Conservation (phyloP, 2,888 invertebrate genomes). For the Minunthozetes semirufus region DNA sequence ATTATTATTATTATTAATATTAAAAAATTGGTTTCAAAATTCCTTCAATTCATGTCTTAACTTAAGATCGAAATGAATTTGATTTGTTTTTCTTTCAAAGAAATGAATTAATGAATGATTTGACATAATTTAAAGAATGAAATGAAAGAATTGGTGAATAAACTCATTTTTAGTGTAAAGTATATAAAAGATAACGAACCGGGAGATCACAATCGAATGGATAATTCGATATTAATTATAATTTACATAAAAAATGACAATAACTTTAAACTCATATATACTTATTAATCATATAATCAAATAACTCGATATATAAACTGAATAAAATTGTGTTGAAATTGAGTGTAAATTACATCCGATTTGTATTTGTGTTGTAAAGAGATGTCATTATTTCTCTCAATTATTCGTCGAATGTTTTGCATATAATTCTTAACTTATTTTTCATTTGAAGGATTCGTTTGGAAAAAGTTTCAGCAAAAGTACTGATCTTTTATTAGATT, state of each 20-base stretch:
- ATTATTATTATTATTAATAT: not conserved
- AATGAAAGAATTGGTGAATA: conserved; percentile 3
- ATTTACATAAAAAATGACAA: conserved; percentile 18
- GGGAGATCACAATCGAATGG: conserved; percentile 21
- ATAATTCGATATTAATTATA: not conserved
- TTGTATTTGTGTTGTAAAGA: not conserved
- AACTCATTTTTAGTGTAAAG: not conserved
- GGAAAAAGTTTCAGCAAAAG: not conserved
- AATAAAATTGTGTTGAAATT: not conserved
- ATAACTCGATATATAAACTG: conserved; percentile 20
- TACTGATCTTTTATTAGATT: not conserved
- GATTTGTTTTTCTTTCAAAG: too few relatives aligned
- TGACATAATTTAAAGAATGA: conserved; percentile 26
- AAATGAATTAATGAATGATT: conserved; percentile 2
- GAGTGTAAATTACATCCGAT: conserved; percentile 16
- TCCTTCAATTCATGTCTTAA: not conserved
- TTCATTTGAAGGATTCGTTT: not conserved
- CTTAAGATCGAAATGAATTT: not conserved
- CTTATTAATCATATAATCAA: conserved; percentile 19
- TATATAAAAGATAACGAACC: conserved; percentile 29
- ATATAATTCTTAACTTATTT: conserved; percentile 1
- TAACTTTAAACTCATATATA: conserved; percentile 14
- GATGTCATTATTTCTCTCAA: not conserved
- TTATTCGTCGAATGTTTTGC: conserved; percentile 6
- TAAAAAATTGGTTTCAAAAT: not conserved